phyloP scores from a whole-genome alignment of 2,888 invertebrate genomes.

The Pheosia gnoma region DNA sequence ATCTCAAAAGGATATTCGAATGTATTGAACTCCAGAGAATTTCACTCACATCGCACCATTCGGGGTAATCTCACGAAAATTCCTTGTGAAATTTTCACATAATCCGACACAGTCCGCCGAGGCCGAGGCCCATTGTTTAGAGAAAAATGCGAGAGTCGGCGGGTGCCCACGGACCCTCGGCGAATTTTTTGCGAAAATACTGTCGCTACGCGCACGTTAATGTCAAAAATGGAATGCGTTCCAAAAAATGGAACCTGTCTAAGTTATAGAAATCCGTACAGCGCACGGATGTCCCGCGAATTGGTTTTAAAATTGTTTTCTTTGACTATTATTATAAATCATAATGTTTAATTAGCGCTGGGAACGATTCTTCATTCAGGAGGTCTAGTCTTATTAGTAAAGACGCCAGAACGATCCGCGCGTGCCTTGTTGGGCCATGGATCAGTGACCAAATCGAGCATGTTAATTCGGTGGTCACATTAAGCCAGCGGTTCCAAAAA shows the following conservation, averaged over 20 bases:
- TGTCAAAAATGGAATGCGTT: slow-evolving; percentile 29
- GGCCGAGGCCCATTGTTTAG: slow-evolving; percentile 56
- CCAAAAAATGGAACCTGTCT: slow-evolving; percentile 19
- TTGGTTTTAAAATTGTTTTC: neutral
- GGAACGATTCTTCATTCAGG: no score
- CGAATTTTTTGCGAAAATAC: slow-evolving; percentile 42
- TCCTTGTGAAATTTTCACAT: slow-evolving; percentile 62
- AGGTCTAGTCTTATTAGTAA: no score
- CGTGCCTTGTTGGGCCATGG: no score
- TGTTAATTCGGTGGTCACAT: no score
- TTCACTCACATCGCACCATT: slow-evolving; percentile 66
- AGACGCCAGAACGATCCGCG: no score
- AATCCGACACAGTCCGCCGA: slow-evolving; percentile 49
- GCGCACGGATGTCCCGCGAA: no score
- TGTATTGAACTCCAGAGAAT: slow-evolving; percentile 74
- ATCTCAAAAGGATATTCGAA: slow-evolving; percentile 78
- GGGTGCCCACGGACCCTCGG: slow-evolving; percentile 34
- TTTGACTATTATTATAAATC: neutral
- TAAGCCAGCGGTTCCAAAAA: no score
- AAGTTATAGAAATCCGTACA: slow-evolving; percentile 14
- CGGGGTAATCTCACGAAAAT: slow-evolving; percentile 56
- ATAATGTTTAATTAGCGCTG: no score
- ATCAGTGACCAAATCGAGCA: no score
- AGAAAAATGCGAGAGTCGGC: slow-evolving; percentile 52
- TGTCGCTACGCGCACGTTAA: slow-evolving; percentile 22